Percentiles rank a stretch among this genome's conserved stretches.
These are phyloP conservation scores for Melanotaenia boesemani DNA, from an alignment of 2,797 vertebrate genomes.

Conservation along the genomic window DNA sequence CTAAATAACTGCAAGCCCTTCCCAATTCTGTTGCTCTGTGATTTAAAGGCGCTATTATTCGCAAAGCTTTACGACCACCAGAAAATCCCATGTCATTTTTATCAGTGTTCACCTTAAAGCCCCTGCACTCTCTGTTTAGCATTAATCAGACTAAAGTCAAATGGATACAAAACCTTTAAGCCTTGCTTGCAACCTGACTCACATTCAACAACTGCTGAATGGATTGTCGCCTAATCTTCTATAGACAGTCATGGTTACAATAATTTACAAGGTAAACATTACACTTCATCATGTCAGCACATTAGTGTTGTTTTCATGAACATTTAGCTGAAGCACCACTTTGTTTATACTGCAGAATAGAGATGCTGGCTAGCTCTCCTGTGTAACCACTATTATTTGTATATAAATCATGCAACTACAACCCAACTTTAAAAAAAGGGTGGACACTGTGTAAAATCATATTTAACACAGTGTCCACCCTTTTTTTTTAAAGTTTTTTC, in stretches of 20 bases:
- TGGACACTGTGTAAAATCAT: background rate
- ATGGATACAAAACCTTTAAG: background rate
- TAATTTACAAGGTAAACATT: background rate
- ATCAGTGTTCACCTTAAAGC: background rate
- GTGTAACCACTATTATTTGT: background rate
- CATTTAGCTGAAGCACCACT: constrained; percentile 22
- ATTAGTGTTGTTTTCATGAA: constrained; percentile 4
- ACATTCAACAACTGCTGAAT: background rate
- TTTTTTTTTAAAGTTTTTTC: no score
- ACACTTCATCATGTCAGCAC: background rate
- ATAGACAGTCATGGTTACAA: background rate
- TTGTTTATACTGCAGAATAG: background rate
- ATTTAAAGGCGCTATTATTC: constrained; percentile 33
- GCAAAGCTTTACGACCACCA: constrained; percentile 16
- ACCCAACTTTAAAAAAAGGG: background rate
- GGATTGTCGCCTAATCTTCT: background rate
- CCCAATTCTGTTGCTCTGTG: background rate
- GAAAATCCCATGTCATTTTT: constrained; percentile 6
- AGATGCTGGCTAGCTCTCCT: background rate
- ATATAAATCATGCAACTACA: background rate
- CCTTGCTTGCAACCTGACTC: background rate
- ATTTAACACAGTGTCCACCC: no score
- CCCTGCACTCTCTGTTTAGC: background rate
- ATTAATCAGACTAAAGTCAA: background rate
- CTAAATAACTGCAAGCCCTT: constrained; percentile 16